Evolutionary conservation across 2,797 vertebrate species (phyloP).

Genomic region (Ispidina picta): DNA sequence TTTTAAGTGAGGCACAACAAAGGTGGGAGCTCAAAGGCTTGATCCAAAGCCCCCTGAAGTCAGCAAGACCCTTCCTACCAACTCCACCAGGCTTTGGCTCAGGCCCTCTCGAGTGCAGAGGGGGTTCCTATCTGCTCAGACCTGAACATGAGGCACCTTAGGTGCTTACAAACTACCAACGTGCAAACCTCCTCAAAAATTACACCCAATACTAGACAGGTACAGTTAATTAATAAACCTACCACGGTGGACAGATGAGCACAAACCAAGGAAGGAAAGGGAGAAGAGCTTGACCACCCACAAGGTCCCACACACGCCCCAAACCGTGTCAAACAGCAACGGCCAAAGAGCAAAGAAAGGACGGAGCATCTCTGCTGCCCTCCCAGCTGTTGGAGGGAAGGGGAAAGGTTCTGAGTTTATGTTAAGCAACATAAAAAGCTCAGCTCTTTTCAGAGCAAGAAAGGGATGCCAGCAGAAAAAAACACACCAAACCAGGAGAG

Average conservation of each 20-base stretch:
- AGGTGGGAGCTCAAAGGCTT: constrained; percentile 82
- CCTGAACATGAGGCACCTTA: constrained; percentile 87
- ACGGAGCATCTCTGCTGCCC: not conserved
- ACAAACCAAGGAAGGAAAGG: not conserved
- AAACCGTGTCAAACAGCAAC: constrained; percentile 71
- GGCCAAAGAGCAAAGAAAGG: constrained; percentile 51
- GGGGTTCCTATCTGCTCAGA: constrained; percentile 84
- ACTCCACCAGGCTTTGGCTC: not conserved
- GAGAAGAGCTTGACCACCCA: constrained; percentile 28
- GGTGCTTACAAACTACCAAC: constrained; percentile 82
- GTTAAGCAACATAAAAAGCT: not conserved
- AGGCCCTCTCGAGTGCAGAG: constrained; percentile 62
- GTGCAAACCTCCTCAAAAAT: constrained; percentile 86
- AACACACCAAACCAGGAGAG: not conserved
- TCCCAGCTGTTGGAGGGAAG: not conserved
- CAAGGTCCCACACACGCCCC: constrained; percentile 13
- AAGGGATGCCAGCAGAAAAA: not conserved
- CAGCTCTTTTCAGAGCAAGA: not conserved
- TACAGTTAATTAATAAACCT: constrained; percentile 19
- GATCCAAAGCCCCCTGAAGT: not conserved
- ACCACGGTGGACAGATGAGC: constrained; percentile 72
- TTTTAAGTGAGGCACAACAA: constrained; percentile 94
- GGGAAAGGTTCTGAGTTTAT: not conserved
- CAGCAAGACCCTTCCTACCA: not conserved
- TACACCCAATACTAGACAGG: constrained; percentile 41